phyloP scores from a whole-genome alignment of 2,888 invertebrate genomes.

The Pyrrhosoma nymphula region DNA sequence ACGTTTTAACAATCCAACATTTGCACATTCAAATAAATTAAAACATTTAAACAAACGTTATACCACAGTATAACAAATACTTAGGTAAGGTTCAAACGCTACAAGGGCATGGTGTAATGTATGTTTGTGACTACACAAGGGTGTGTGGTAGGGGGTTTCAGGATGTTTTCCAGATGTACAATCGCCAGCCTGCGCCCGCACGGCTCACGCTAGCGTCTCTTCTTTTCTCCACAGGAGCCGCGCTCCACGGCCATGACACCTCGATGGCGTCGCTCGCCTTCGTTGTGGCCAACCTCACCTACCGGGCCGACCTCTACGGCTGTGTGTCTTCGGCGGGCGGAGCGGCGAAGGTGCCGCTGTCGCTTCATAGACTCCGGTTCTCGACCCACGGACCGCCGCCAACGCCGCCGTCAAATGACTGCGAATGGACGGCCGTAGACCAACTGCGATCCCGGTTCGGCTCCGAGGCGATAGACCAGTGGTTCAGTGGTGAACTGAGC shows the following conservation, averaged over 20 bases:
- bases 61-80: too few species aligned
- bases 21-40: too few species aligned
- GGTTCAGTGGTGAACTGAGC: slow-evolving; percentile 72
- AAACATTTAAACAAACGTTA: too few species aligned
- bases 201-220: too few species aligned
- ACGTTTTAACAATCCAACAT: too few species aligned
- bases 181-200: too few species aligned
- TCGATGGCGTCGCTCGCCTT: slow-evolving; percentile 83
- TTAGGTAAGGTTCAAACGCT: too few species aligned
- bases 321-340: slow-evolving; percentile 75
- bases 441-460: slow-evolving; percentile 71
- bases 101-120: too few species aligned
- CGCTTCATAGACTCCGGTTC: not conserved
- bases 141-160: too few species aligned
- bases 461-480: slow-evolving; percentile 72
- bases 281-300: slow-evolving; percentile 82
- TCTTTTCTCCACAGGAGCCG: slow-evolving; percentile 78
- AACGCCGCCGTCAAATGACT: not conserved
- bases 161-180: too few species aligned
- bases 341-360: slow-evolving; percentile 24
- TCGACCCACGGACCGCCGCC: not conserved
- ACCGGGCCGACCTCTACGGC: slow-evolving; percentile 82
- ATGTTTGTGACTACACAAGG: too few species aligned
- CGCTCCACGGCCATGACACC: slow-evolving; percentile 85
- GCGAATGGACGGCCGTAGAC: slow-evolving; percentile 72